Evolutionary conservation across 1,140 invertebrate species (phyloP), one percentile per base, ranked within the genome.

Genomic region (Neotoxoptera formosana): DNA sequence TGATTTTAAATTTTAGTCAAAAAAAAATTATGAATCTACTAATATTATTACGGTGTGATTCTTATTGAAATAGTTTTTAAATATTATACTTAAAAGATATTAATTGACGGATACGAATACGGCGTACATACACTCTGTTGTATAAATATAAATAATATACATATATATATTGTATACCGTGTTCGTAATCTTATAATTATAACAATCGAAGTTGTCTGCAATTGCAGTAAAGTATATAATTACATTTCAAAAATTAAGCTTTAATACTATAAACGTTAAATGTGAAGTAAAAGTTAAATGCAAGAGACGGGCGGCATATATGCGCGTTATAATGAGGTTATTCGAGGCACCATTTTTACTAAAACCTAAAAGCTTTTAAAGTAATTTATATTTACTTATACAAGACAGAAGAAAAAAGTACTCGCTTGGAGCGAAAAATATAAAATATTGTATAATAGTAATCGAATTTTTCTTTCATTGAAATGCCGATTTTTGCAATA

Each of bases 291-390:
- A 84, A 23, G 83, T 45, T 84, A 84, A 84, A 84, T 25, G 3
- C 2, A 41, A 25, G 9, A 25, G 83, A 84, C 36, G 23, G 41
- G 9, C 4, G 21, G 83, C 36, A 84, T 83, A 21, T 41, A 83
- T 83, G 17, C 34, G 8, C 36, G 11, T 84, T 88, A 48, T 20
- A 51, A 88, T 51, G 47, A 1, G 47, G 20, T 88, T n/a, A 47
- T 48, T n/a, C 1, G 4, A 48, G 14, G 86, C 47, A 7, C 7
- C 7, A 21, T 48, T 88, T 34, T 88, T n/a, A 88, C 47, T 88
- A 47, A 87, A 87, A n/a, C 25, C 84, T 87, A 88, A 88, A 88
- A 88, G 86, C 86, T 88, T 88, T 88, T n/a, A 48, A 51, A 34
- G 86, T 48, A 48, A 88, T 30, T 30, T 88, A 34, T 30, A 48